A percentile compares a stretch with the other conserved stretches of the same genome.
These are phyloP conservation scores for Thaleichthys pacificus DNA, from an alignment of 2,797 vertebrate species.

Conservation along the genomic window DNA sequence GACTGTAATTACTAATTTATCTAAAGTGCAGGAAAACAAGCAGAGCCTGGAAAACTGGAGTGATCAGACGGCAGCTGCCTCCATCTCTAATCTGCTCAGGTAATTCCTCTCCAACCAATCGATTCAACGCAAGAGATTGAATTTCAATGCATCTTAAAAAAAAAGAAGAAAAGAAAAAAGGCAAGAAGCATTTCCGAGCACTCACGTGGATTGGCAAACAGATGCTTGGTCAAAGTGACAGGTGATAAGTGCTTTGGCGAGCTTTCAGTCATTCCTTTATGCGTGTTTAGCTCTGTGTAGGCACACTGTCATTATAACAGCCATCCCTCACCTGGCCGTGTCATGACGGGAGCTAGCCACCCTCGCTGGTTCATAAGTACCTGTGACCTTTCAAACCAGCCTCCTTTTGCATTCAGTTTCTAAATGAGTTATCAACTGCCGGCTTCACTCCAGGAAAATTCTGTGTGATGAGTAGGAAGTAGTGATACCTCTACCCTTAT, in stretches of 20 bases:
- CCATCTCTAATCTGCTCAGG: constrained; percentile 69
- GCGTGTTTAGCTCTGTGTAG: constrained; percentile 51
- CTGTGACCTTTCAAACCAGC: constrained; percentile 62
- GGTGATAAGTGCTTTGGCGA: constrained; percentile 67
- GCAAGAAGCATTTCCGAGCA: constrained; percentile 52
- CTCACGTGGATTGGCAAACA: constrained; percentile 70
- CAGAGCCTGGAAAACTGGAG: constrained; percentile 60
- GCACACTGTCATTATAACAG: constrained; percentile 41
- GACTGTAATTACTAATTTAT: constrained; percentile 81
- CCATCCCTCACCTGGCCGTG: constrained; percentile 46
- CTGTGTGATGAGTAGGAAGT: neutral
- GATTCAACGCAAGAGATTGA: constrained; percentile 72
- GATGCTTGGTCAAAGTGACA: constrained; percentile 64
- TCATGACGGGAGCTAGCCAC: constrained; percentile 24
- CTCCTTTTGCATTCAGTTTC: constrained; percentile 41
- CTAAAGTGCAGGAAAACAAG: constrained; percentile 77
- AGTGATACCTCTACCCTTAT: neutral
- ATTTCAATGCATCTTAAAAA: constrained; percentile 70
- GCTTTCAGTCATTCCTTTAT: constrained; percentile 67
- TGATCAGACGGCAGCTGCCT: constrained; percentile 67
- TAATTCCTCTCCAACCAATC: constrained; percentile 75
- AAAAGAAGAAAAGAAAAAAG: constrained; percentile 52
- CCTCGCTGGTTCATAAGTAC: constrained; percentile 43
- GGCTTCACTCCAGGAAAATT: constrained; percentile 23
- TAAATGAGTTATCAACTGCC: constrained; percentile 44